phyloP scores from a whole-genome alignment of 2,888 invertebrate genomes.

The Eupsilia transversa region DNA sequence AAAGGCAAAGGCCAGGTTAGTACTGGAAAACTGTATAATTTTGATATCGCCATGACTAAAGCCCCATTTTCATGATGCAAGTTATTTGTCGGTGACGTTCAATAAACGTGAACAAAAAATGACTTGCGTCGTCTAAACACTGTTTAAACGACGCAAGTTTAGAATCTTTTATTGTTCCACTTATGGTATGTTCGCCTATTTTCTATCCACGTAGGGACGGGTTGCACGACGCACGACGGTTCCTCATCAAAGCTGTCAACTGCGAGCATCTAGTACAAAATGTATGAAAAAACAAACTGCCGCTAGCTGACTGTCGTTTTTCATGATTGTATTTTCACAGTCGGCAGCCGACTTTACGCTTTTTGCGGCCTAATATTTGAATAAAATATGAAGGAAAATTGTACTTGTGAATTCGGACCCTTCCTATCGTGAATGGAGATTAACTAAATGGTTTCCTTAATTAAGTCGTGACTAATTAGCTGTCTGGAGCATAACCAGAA shows the following conservation, averaged over 20 bases:
- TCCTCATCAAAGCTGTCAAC: neutral
- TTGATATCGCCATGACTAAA: neutral
- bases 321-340: slow-evolving; percentile 1
- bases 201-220: neutral
- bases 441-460: neutral
- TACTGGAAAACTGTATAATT: neutral
- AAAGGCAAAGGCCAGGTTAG: slow-evolving; percentile 72
- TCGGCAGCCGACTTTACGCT: neutral
- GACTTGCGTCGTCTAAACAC: neutral
- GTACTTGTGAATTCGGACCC: neutral
- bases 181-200: neutral
- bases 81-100: neutral
- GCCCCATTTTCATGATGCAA: neutral
- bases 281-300: neutral
- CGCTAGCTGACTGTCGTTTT: neutral
- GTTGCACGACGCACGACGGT: neutral
- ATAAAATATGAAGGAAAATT: neutral
- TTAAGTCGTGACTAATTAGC: neutral
- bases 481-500: neutral
- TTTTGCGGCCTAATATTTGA: neutral
- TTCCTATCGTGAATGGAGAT: neutral
- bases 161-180: neutral
- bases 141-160: neutral
- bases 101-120: neutral
- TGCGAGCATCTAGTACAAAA: neutral